Evolutionary conservation across 53 echinoderm and acorn worm species (phyloP).

Genomic region (Glandiceps talaboti): DNA sequence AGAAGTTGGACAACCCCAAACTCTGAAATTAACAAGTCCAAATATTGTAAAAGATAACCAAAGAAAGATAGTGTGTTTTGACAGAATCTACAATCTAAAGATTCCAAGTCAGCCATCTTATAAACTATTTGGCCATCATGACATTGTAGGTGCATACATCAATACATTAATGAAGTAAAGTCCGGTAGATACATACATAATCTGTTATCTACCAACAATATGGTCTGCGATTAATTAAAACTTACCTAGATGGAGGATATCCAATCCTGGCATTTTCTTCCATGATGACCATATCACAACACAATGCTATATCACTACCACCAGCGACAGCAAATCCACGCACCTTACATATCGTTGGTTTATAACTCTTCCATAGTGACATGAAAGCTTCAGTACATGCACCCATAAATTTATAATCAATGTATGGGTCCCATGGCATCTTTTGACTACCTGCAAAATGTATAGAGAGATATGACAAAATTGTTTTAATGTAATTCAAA

Average conservation of each 20-base stretch:
- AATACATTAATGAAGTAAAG: too few relatives aligned
- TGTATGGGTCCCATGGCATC: conserved; percentile 46
- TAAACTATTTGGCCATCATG: too few relatives aligned
- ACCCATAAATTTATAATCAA: conserved; percentile 23
- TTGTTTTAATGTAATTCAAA: too few relatives aligned
- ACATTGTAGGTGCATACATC: too few relatives aligned
- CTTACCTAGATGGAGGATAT: conserved; percentile 43
- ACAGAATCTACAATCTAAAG: too few relatives aligned
- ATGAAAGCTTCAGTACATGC: conserved; percentile 29
- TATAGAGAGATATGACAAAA: too few relatives aligned
- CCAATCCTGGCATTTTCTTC: conserved; percentile 43
- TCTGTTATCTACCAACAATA: too few relatives aligned
- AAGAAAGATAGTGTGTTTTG: too few relatives aligned
- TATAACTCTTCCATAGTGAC: conserved; percentile 44
- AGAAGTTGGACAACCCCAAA: conserved; percentile 44
- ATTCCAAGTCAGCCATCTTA: too few relatives aligned
- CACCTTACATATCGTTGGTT: conserved; percentile 40
- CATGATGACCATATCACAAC: conserved; percentile 46
- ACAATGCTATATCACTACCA: conserved; percentile 41
- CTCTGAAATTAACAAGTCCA: conserved; percentile 13
- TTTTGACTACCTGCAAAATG: conserved; percentile 31
- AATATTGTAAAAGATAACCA: too few relatives aligned
- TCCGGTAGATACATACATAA: too few relatives aligned
- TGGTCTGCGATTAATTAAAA: too few relatives aligned
- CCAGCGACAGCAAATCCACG: conserved; percentile 44